Evolutionary conservation across 2,888 invertebrate species (phyloP), one percentile per base, ranked within the genome.

Genomic region (Onchidella celtica): DNA sequence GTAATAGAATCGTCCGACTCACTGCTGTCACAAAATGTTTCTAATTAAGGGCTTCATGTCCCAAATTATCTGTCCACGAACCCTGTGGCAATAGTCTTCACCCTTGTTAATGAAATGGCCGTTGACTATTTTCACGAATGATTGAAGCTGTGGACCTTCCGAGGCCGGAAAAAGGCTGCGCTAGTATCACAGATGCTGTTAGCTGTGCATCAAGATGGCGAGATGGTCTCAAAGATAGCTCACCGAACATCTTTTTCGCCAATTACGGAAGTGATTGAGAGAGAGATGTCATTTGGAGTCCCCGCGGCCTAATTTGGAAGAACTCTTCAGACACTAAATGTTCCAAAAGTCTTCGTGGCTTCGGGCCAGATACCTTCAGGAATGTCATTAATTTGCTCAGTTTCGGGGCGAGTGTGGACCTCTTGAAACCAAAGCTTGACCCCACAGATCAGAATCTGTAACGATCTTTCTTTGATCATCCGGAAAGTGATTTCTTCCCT

Each of bases 1-100:
- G 47, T 47, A 47, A 47, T 47, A 47, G 47, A 47, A 47, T 47
- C 47, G 9, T 47, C 47, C 47, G 17, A 11, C 47, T 47, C 47
- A 17, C 47, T 47, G 17, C 47, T 47, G 47, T 47, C 61, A 21
- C 61, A 24, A 61, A 61, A n/a, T 24, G 61, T 61, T 24, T 61
- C n/a, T 61, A 61, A 61, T 61, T 61, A 61, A n/a, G 27, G 61
- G 61, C 61, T 61, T 17, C 61, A 61, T 24, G 61, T 61, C 61
- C 61, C 61, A n/a, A 61, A 61, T 61, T 61, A 61, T 61, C 61
- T 61, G 14, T 6, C 14, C 61, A n/a, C 61, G 61, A 61, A 9
- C 61, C 27, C 61, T 6, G 61, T 47, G 47, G 47, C 47, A 47
- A 47, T 47, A 47, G 47, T 47, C 47, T 6, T 47, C 47, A 6